Evolutionary conservation across 2,113 vertebrate genomes (phyloP).

Genomic region (Aptenodytes patagonicus): DNA sequence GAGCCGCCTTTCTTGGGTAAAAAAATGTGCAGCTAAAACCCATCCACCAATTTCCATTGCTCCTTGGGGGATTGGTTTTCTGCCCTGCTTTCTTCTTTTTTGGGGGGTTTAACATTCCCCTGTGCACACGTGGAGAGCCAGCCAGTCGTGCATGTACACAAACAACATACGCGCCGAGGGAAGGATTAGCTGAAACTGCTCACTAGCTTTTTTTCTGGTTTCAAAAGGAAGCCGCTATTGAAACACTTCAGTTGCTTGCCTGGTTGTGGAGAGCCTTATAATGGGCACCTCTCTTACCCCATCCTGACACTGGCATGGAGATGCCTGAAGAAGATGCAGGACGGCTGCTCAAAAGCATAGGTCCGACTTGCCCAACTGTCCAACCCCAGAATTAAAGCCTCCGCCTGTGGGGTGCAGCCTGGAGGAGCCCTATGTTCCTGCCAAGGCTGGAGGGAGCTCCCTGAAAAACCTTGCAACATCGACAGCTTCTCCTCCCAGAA

Average conservation of each 20-base stretch:
- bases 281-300: background rate
- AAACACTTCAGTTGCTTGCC: background rate
- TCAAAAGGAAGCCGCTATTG: background rate
- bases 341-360: background rate
- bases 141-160: background rate
- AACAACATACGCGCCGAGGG: accelerated
- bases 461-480: background rate
- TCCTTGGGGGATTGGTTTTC: background rate
- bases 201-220: background rate
- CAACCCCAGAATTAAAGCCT: background rate
- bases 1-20: conserved; percentile 1
- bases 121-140: background rate
- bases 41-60: background rate
- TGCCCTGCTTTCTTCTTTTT: background rate
- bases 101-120: background rate
- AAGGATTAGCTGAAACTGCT: background rate
- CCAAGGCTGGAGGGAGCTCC: background rate
- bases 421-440: background rate
- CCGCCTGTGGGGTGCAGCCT: background rate
- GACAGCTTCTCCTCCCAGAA: background rate
- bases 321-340: background rate
- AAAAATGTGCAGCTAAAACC: background rate
- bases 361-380: background rate
- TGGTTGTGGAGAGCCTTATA: background rate
- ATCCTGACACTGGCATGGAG: background rate